Base-by-base conservation (phyloP, 1,140 invertebrate genomes). In the Drosophila pandora region DNA sequence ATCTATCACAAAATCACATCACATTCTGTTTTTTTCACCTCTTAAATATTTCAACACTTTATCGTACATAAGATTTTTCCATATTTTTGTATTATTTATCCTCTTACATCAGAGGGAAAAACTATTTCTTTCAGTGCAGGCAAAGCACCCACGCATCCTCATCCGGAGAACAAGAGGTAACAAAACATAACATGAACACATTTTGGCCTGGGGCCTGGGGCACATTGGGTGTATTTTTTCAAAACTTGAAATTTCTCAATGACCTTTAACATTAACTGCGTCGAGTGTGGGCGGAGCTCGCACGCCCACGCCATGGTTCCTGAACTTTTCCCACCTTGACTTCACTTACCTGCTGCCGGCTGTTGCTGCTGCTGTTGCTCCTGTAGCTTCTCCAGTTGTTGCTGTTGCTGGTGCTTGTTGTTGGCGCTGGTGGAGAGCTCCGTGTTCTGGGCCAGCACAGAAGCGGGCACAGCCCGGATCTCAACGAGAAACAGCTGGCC, bases 361-460 rank as follows among this genome's bases (percentile, higher is more conserved):
- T 75, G 67, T 68, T 87, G 69, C 59, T 72, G 57, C 25, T 79
- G 56, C 48, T 83, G 68, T 7, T 71, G 62, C 32, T 73, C 61
- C 50, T 78, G 68, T 22, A 64, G 67, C 28, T 90, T 79, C 21
- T 47, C 43, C 22, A 47, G 58, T 49, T 79, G 59, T 37, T 73
- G 49, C 30, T 81, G 63, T 43, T 84, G 70, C 30, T 90, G 85
- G 34, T 63, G 78, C 82, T 87, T 85, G 25, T 90, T 80, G 55
- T 76, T 83, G 57, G 75, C 78, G 85, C 84, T 90, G 41, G 89
- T 89, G 37, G 84, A 79, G 7, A 90, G 68, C 70, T 90, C 90
- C 5, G 90, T 84, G 55, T 91, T 90, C 56, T 90, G 90, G 61
- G 90, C 90, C n/a, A 91, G 64, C 22, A 91, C 90, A 50, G 90